Evolutionary conservation across 2,888 invertebrate species (phyloP).

Genomic region (Aleiodes alternator): DNA sequence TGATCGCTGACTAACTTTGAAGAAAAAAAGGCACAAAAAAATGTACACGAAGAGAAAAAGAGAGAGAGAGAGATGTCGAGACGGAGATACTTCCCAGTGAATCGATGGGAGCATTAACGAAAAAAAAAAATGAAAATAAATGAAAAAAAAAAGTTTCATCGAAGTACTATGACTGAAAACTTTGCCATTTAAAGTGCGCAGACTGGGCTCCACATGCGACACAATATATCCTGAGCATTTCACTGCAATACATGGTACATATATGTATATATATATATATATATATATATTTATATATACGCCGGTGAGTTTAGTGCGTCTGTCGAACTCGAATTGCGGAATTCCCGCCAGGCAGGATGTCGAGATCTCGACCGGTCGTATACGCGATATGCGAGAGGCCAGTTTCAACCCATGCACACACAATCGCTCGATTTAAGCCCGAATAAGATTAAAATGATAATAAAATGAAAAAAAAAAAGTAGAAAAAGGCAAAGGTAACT

Average conservation of each 20-base stretch:
- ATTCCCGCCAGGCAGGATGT: constrained; percentile 44
- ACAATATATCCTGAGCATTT: constrained; percentile 44
- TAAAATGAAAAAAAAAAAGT: neutral
- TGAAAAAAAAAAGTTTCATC: constrained; percentile 29
- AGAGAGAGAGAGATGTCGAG: neutral
- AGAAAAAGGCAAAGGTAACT: neutral
- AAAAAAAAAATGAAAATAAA: constrained; percentile 14
- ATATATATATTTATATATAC: constrained; percentile 32
- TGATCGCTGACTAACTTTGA: constrained; percentile 29
- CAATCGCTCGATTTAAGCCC: constrained; percentile 36
- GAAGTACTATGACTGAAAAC: constrained; percentile 23
- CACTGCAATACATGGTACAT: constrained; percentile 28
- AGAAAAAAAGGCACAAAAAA: neutral
- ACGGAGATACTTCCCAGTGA: constrained; percentile 22
- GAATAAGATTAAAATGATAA: neutral
- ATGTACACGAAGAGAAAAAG: neutral
- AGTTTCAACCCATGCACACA: constrained; percentile 25
- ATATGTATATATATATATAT: constrained; percentile 33
- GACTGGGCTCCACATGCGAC: constrained; percentile 34
- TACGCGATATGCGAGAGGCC: constrained; percentile 36
- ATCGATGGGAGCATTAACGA: constrained; percentile 11
- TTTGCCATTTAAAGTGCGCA: constrained; percentile 42
- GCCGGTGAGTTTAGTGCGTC: neutral
- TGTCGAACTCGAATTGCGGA: constrained; percentile 45
- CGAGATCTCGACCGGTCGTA: constrained; percentile 43